Evolutionary conservation across 1,140 invertebrate species (phyloP), one percentile per base, ranked within the genome.

Genomic region (Drosophila jambulina): DNA sequence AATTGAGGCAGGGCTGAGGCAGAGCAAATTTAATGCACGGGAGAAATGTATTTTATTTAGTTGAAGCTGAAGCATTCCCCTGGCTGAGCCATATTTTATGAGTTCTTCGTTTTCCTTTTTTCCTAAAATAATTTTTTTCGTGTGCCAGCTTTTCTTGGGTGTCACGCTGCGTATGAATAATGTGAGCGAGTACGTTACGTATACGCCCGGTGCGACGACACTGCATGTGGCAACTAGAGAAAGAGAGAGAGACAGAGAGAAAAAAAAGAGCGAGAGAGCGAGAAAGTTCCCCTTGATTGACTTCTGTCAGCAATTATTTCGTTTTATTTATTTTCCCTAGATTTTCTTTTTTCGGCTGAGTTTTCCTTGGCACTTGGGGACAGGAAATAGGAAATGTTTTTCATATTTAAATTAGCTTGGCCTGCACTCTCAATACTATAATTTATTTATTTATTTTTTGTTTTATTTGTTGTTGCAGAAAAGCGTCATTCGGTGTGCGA

Each of bases 311-410:
- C 65, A 78, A 79, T 78, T 70, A 78, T 70, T 54, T 76, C 63
- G 46, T 57, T 75, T 56, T 59, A 77, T 68, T 49, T 51, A 49
- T 63, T 43, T 63, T 43, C 34, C 34, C 49, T 53, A 38, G 34
- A 34, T 43, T 43, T 43, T 34, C 8, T n/a, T 43, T 32, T 60
- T 63, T 48, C 46, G 12, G 23, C 19, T 58, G 42, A 51, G 43
- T 81, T 72, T 45, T 48, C 56, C 75, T 80, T 84, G 49, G 56
- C 74, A 63, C 51, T 78, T 63, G 58, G 32, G 61, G 61, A 87
- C 83, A 90, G 84, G 84, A 87, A 87, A 90, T 87, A 88, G 84
- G 85, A 88, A 88, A 88, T 90, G 84, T 75, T 88, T 87, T 88
- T 87, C 80, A 84, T 78, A 88, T 88, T 85, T 85, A 90, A 90